phyloP scores from a whole-genome alignment of 2,888 invertebrate species.

The Sepiola atlantica region DNA sequence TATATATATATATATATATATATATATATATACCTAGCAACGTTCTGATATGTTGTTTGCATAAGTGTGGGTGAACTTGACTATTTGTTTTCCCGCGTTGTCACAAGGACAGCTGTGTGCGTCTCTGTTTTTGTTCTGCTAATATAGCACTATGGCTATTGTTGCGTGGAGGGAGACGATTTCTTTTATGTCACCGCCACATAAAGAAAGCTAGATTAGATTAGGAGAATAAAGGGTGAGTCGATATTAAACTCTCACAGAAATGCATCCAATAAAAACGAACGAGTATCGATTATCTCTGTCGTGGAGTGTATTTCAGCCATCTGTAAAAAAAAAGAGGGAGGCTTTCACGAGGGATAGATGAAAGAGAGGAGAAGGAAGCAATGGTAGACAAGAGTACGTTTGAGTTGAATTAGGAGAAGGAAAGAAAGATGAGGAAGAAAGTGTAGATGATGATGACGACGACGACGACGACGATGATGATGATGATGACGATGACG shows the following conservation, averaged over 20 bases:
- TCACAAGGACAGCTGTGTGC: not conserved
- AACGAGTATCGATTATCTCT: not conserved
- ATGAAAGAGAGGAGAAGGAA: not conserved
- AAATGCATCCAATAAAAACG: constrained; percentile 21
- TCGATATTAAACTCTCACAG: constrained; percentile 9
- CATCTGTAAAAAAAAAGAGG: not conserved
- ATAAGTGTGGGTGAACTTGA: not conserved
- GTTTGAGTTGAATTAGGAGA: too few relatives aligned
- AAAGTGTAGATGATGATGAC: too few relatives aligned
- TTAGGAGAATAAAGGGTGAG: not conserved
- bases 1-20: too few relatives aligned
- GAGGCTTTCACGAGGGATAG: not conserved
- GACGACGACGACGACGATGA: too few relatives aligned
- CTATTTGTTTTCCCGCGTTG: not conserved
- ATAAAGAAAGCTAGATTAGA: not conserved
- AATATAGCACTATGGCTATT: not conserved
- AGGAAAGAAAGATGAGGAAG: not conserved
- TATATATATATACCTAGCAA: not conserved
- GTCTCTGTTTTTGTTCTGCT: not conserved
- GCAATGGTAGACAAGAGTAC: too few relatives aligned
- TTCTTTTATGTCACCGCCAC: not conserved
- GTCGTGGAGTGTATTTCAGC: not conserved
- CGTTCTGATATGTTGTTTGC: not conserved
- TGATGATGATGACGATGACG: too few relatives aligned
- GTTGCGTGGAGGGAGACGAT: not conserved